Conservation (phyloP, 2,797 vertebrate genomes). For the Eutrigla gurnardus region DNA sequence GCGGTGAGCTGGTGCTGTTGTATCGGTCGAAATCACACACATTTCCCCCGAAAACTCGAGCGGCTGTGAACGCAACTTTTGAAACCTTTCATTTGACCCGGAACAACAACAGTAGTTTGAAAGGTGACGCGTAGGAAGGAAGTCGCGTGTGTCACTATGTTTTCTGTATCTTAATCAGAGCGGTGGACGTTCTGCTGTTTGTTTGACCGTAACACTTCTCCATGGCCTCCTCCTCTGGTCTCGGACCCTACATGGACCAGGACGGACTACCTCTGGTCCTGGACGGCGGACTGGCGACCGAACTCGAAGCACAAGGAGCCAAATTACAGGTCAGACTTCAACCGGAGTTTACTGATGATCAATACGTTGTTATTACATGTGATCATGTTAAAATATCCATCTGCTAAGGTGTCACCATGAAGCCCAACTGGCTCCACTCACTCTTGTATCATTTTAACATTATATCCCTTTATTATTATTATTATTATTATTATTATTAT, state of each 20-base stretch:
- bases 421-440: too few species aligned
- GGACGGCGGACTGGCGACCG: constrained; percentile 87
- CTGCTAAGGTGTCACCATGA: too few species aligned
- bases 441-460: too few species aligned
- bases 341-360: too few species aligned
- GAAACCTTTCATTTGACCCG: constrained; percentile 35
- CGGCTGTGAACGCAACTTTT: constrained; percentile 7
- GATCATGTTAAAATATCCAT: too few species aligned
- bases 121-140: background rate
- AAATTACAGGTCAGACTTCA: constrained; percentile 76
- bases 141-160: too few species aligned
- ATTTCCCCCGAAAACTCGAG: background rate
- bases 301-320: constrained; percentile 83
- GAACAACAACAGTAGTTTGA: constrained; percentile 58
- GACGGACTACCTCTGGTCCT: constrained; percentile 72
- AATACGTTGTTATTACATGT: too few species aligned
- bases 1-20: background rate
- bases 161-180: too few species aligned
- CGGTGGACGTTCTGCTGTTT: background rate
- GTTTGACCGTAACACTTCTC: background rate
- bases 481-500: too few species aligned
- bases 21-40: accelerated
- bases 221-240: constrained; percentile 52
- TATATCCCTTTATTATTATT: too few species aligned
- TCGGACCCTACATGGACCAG: constrained; percentile 36